Conservation (phyloP, 2,888 invertebrate genomes). For the Ferdinandea cuprea region DNA sequence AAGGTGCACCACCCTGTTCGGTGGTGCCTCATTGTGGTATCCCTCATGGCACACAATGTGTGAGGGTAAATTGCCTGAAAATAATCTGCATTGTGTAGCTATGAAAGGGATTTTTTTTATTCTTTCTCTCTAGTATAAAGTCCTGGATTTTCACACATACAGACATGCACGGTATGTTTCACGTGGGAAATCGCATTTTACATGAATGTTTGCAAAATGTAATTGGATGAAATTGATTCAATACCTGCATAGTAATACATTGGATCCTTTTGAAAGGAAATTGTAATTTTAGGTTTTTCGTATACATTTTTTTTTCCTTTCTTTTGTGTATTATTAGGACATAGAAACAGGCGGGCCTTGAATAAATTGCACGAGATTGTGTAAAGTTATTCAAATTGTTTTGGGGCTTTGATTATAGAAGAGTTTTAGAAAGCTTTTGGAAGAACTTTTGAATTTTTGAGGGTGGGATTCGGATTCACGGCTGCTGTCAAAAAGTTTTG, state of each 20-base stretch:
- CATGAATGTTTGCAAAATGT: conserved; percentile 71
- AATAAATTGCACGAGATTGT: too few species aligned
- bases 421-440: too few species aligned
- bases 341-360: neutral
- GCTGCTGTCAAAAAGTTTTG: too few species aligned
- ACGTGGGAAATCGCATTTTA: conserved; percentile 69
- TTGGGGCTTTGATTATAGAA: too few species aligned
- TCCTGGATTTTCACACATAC: conserved; percentile 41
- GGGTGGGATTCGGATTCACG: too few species aligned
- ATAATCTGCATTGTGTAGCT: conserved; percentile 71
- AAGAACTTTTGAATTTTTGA: too few species aligned
- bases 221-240: conserved; percentile 72
- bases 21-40: conserved; percentile 62
- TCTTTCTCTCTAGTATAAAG: conserved; percentile 16
- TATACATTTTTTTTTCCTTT: conserved; percentile 6
- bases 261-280: conserved; percentile 30
- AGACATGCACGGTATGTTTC: conserved; percentile 21
- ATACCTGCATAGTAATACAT: conserved; percentile 38
- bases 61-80: conserved; percentile 71
- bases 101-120: conserved; percentile 33
- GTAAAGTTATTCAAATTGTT: too few species aligned
- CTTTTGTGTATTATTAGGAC: conserved; percentile 17
- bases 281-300: conserved; percentile 48
- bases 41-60: conserved; percentile 56
- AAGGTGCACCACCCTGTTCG: conserved; percentile 31